These are phyloP conservation scores for Tinea trinotella DNA, from an alignment of 2,888 invertebrate species.

Conservation along the genomic window DNA sequence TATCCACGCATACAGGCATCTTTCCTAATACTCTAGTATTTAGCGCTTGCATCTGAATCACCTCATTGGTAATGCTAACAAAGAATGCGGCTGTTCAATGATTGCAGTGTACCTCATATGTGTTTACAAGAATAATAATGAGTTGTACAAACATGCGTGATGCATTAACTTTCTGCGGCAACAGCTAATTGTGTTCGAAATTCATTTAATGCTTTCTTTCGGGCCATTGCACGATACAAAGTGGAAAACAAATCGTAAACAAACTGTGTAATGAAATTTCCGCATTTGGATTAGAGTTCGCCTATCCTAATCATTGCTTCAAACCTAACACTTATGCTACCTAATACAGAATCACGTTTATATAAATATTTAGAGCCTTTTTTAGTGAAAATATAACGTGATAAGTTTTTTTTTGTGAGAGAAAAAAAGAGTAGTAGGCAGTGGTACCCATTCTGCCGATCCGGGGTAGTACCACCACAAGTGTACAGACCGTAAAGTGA, in stretches of 20 bases:
- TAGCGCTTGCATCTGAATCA: neutral
- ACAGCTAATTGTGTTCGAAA: conserved; percentile 6
- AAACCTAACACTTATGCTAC: neutral
- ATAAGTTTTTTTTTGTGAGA: too few species aligned
- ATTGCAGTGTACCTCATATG: conserved; percentile 8
- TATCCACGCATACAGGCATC: too few species aligned
- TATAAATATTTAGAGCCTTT: too few species aligned
- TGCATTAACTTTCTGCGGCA: conserved; percentile 15
- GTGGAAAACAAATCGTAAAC: conserved; percentile 4
- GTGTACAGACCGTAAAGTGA: too few species aligned
- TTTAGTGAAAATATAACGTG: too few species aligned
- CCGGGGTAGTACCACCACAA: too few species aligned
- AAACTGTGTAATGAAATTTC: neutral
- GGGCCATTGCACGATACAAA: conserved; percentile 10
- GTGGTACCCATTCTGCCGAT: too few species aligned
- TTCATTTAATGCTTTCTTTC: conserved; percentile 13
- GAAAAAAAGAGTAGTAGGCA: too few species aligned
- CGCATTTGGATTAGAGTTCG: neutral
- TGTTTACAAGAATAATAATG: conserved; percentile 15
- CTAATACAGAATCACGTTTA: too few species aligned
- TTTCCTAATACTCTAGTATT: too few species aligned
- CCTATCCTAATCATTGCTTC: neutral
- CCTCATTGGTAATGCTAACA: neutral
- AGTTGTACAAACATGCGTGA: conserved; percentile 14
- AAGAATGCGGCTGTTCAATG: conserved; percentile 13